Percentiles rank a stretch among this genome's conserved stretches.
phyloP scores from a whole-genome alignment of 1,140 invertebrate genomes.

The Polypedilum pembai region DNA sequence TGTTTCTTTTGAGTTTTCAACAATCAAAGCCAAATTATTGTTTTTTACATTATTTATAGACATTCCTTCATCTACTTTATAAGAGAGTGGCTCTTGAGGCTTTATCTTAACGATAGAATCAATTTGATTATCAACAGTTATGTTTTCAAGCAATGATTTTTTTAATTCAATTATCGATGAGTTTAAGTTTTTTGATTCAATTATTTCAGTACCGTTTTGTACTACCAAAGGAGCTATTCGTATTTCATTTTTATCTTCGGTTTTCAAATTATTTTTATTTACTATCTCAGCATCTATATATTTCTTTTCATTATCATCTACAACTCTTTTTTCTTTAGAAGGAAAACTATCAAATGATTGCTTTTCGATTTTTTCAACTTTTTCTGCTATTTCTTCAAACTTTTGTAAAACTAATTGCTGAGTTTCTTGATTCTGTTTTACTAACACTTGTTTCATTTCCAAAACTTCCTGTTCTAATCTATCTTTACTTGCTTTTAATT shows the following conservation, averaged over 20 bases:
- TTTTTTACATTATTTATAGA: not conserved
- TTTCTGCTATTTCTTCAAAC: slow-evolving; percentile 33
- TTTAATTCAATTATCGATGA: not conserved
- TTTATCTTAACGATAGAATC: slow-evolving; percentile 29
- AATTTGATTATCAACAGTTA: not conserved
- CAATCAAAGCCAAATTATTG: not conserved
- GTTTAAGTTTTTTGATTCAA: not conserved
- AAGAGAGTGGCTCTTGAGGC: slow-evolving; percentile 40
- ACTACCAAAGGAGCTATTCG: too few species aligned
- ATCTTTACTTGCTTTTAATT: slow-evolving; percentile 51
- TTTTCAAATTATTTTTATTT: too few species aligned
- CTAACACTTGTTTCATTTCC: slow-evolving; percentile 45
- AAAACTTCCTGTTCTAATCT: slow-evolving; percentile 45
- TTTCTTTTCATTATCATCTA: too few species aligned
- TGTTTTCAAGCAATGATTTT: not conserved
- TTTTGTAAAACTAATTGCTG: slow-evolving; percentile 34
- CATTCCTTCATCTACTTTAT: slow-evolving; percentile 36
- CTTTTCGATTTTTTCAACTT: slow-evolving; percentile 32
- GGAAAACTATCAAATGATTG: not conserved
- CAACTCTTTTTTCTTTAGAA: too few species aligned
- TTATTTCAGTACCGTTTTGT: not conserved
- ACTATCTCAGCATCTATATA: too few species aligned
- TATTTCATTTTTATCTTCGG: too few species aligned
- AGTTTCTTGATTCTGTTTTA: slow-evolving; percentile 39
- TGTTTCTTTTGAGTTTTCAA: not conserved